These are phyloP conservation scores for Boleophthalmus pectinirostris DNA, from an alignment of 2,113 vertebrate genomes.

Conservation along the genomic window DNA sequence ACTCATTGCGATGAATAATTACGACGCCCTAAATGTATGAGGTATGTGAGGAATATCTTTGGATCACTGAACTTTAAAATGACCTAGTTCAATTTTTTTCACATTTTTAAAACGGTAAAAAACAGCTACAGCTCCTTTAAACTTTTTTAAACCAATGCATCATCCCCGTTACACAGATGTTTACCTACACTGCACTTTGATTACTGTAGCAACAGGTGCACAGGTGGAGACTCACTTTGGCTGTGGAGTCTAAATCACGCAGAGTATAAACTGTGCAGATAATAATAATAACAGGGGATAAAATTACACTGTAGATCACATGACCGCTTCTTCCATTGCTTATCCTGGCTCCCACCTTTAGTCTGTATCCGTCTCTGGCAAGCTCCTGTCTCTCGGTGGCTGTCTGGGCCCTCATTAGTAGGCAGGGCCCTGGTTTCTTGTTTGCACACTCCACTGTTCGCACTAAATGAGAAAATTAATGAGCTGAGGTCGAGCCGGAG, in stretches of 20 bases:
- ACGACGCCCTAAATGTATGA: too few relatives aligned
- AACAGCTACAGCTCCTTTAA: too few relatives aligned
- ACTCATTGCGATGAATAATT: too few relatives aligned
- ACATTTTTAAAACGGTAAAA: too few relatives aligned
- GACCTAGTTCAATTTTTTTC: too few relatives aligned
- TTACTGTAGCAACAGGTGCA: background rate
- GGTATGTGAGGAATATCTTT: too few relatives aligned
- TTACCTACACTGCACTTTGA: background rate
- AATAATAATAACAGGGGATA: constrained; percentile 2
- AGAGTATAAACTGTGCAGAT: background rate
- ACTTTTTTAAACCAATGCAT: background rate
- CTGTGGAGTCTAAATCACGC: background rate
- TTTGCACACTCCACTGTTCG: constrained; percentile 70
- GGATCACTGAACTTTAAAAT: too few relatives aligned
- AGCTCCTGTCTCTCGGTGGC: too few relatives aligned
- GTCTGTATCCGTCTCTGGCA: background rate
- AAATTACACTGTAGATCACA: background rate
- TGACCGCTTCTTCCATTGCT: background rate
- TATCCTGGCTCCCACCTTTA: background rate
- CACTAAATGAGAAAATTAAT: constrained; percentile 76
- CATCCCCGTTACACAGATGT: background rate
- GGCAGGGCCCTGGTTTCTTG: constrained; percentile 54
- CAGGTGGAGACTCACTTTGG: background rate
- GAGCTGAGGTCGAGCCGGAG: constrained; percentile 56
- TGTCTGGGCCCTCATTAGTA: constrained; percentile 61